Percentiles rank a stretch among this genome's conserved stretches.
Conservation (phyloP, 2,113 vertebrate genomes). For the Cryptomyrus ogoouensis region DNA sequence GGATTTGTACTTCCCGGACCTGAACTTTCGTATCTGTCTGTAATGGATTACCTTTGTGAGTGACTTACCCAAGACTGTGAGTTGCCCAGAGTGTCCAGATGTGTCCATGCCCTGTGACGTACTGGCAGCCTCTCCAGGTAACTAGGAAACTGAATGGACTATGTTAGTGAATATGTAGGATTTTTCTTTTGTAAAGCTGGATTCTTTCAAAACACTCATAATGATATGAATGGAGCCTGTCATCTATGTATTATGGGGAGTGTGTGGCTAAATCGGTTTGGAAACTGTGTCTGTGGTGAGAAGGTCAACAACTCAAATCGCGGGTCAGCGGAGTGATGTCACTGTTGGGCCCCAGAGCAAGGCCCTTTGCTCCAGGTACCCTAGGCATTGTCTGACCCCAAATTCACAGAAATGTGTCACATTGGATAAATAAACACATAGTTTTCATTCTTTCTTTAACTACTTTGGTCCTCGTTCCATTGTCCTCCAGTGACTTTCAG, state of each 20-base stretch:
- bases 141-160: no score
- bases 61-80: background rate
- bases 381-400: background rate
- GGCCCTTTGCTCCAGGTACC: background rate
- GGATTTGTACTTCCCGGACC: no score
- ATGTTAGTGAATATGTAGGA: no score
- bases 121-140: background rate
- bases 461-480: background rate
- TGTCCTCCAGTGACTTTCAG: conserved; percentile 7
- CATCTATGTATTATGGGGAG: background rate
- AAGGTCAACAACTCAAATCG: background rate
- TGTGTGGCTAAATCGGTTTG: background rate
- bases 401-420: background rate
- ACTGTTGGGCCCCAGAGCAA: background rate
- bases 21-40: no score
- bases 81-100: background rate
- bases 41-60: no score
- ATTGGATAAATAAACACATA: background rate
- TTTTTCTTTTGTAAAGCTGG: no score
- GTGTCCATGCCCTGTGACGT: background rate
- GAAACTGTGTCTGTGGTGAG: background rate
- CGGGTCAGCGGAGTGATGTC: background rate
- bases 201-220: no score
- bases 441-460: background rate
- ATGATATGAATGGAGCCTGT: background rate